Percentiles rank a stretch among this genome's conserved stretches.
Conservation (phyloP, 2,888 invertebrate species). For the Chloromyia formosa region DNA sequence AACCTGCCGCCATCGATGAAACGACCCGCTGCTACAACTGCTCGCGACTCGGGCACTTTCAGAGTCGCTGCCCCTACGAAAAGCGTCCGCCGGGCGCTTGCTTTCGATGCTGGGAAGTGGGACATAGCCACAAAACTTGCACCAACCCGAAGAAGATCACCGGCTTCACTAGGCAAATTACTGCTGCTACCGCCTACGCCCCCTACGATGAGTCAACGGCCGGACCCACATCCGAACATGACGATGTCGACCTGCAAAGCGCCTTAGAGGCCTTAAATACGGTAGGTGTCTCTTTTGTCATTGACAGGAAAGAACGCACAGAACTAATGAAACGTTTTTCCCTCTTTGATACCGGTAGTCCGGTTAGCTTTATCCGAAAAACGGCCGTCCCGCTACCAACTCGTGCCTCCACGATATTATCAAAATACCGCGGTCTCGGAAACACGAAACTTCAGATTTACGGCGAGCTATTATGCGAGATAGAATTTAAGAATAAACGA, state of each 20-base stretch:
- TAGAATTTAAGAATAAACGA: too few species aligned
- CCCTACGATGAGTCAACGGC: background rate
- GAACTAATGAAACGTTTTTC: too few species aligned
- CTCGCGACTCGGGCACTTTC: background rate
- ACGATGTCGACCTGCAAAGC: background rate
- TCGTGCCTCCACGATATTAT: too few species aligned
- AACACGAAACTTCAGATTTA: too few species aligned
- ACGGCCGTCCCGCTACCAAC: too few species aligned
- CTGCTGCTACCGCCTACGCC: background rate
- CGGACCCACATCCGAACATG: background rate
- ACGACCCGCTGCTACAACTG: background rate
- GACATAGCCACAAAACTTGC: background rate
- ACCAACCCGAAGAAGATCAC: too few species aligned
- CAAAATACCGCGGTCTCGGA: too few species aligned
- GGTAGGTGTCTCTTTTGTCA: background rate
- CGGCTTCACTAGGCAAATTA: too few species aligned
- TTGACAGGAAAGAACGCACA: background rate
- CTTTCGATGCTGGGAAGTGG: background rate
- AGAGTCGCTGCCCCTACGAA: background rate
- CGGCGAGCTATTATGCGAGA: too few species aligned
- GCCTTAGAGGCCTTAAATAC: background rate
- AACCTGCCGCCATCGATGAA: background rate
- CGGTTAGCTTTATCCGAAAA: too few species aligned
- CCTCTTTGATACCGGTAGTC: too few species aligned
- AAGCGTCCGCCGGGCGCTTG: conserved; percentile 3